Base-by-base conservation (phyloP, 2,888 invertebrate species). In the Chesias legatella region DNA sequence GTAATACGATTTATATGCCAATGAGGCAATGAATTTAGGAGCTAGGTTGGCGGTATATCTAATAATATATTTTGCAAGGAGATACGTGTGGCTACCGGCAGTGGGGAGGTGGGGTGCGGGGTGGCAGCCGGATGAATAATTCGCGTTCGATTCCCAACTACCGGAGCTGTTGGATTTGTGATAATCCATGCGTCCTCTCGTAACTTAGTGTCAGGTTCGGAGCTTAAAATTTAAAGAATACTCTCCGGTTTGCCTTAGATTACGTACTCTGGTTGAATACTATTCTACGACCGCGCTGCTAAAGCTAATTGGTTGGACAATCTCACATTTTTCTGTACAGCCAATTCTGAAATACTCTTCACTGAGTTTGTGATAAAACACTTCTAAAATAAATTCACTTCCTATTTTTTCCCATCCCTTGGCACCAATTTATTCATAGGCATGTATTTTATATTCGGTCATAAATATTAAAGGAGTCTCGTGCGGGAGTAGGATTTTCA, bases 391-490 rank as follows among this genome's bases (percentile, higher is more conserved):
- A 40, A 36, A 51, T 51, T 45, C 48, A 42, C 46, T 48, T 46
- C 35, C 40, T 36, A n/a, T n/a, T 30, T 29, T 41, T 29, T 36
- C 22, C 22, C 27, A 33, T 41, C 51, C 47, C 47, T 33, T 43
- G 36, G 27, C 60, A 33, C 59, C 66, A 56, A 79, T 78, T 72
- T 79, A 81, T 81, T 80, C 80, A 80, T 77, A 71, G 78, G 62
- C 56, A 64, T 67, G 71, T 79, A 73, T 78, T 77, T 80, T 79
- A 79, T 76, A 76, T 70, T 71, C 57, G 58, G 61, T 76, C 79
- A 84, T 85, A 85, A 86, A 86, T 85, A 86, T 84, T 79, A 72
- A 82, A 79, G 72, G 60, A 64, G 69, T 54, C 63, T 71, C 73
- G 67, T 63, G 73, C 73, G 68, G n/a, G n/a, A 57, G 69, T 53